Base-by-base conservation (phyloP, 1,140 invertebrate species). In the Bilobella aurantiaca region DNA sequence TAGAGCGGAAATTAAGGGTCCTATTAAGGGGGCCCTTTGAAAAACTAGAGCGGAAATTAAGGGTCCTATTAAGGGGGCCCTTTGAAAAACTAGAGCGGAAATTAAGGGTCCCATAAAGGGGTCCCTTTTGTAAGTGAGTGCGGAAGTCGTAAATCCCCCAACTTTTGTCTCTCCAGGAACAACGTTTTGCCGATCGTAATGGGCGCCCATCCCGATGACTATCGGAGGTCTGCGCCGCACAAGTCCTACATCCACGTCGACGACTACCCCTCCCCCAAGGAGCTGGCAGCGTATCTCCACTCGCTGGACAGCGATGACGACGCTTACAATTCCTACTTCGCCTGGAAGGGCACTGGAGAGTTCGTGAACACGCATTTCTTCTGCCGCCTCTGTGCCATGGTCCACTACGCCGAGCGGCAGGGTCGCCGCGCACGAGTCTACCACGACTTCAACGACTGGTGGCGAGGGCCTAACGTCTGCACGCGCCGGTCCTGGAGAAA, bases 331-430 rank as follows among this genome's bases (percentile, higher is more conserved):
- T 87, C 89, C 18, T 96, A 96, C 76, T 96, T 96, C 77, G 85
- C 85, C 66, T 90, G 86, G 84, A 90, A 91, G 80, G 89, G 89
- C 30, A 93, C 90, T 0, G 93, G 93, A 0, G 89, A 94, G 76
- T 93, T 96, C 75, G 89, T 96, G 72, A 94, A 95, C 78, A 96
- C 91, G 21, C 91, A 87, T 75, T 97, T 95, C 77, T 96, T 93
- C 87, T 98, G 94, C 75, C 85, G 94, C 1, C 81, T 98, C 21
- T 98, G 95, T 77, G 86, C 92, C 2, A 86, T 93, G 82, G 76
- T 94, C 28, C 91, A 96, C 75, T 89, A 88, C 66, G 83, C 67
- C 64, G 64, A 46, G 53, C 72, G 57, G 59, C 64, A 30, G 27
- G 75, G 82, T 81, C 49, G 81, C 81, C 47, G 78, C 72, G 63